Conservation (phyloP, 2,888 invertebrate species). For the Drosophila gaucha region DNA sequence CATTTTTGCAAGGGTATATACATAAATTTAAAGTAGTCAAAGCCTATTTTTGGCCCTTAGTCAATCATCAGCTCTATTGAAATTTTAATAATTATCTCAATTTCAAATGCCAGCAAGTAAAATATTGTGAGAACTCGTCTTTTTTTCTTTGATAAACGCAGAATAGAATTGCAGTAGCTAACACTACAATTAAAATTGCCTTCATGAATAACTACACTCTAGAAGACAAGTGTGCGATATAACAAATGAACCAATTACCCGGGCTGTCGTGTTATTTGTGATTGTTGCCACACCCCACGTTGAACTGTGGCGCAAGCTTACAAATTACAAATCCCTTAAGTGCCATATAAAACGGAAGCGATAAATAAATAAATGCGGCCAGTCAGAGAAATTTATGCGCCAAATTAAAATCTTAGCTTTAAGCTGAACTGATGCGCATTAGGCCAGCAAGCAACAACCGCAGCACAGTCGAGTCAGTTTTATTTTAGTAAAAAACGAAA, state of each 20-base stretch:
- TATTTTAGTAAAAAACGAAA: constrained; percentile 11
- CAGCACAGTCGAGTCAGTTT: constrained; percentile 33
- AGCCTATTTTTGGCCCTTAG: too few species aligned
- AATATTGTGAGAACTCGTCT: too few species aligned
- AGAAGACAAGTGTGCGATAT: background rate
- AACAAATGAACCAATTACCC: constrained; percentile 31
- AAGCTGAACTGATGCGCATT: constrained; percentile 54
- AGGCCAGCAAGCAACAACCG: constrained; percentile 22
- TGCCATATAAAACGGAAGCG: constrained; percentile 41
- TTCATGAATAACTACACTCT: background rate
- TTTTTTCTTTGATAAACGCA: too few species aligned
- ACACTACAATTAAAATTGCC: constrained; percentile 1
- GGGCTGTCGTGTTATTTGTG: background rate
- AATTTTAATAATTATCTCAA: too few species aligned
- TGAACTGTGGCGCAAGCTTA: constrained; percentile 18
- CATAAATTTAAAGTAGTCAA: too few species aligned
- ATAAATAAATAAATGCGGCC: constrained; percentile 61
- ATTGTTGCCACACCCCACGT: background rate
- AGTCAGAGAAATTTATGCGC: constrained; percentile 59
- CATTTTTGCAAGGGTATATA: too few species aligned
- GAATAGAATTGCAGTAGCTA: background rate
- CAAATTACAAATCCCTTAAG: constrained; percentile 67
- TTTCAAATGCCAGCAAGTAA: background rate
- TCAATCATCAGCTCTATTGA: too few species aligned
- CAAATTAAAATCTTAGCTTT: constrained; percentile 65